Conservation (phyloP, 1,140 invertebrate species). For the Trinorchestia longiramus region DNA sequence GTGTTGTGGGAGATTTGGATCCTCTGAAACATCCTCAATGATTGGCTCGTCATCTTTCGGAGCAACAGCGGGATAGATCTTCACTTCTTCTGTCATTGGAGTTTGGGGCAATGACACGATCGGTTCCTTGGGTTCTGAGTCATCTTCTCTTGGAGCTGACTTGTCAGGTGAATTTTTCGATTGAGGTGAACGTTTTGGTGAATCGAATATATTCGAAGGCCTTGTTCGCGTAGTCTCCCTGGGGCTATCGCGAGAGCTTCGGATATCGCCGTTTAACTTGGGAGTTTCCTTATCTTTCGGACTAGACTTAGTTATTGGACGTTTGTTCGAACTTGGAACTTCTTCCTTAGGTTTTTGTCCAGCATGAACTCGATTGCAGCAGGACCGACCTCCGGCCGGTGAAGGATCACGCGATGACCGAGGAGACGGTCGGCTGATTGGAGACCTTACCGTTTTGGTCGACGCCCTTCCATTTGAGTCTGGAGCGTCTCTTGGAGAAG, state of each 20-base stretch:
- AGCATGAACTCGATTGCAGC: constrained; percentile 43
- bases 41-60: constrained; percentile 54
- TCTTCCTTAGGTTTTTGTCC: neutral
- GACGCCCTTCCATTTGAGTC: neutral
- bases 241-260: neutral
- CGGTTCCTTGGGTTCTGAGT: constrained; percentile 56
- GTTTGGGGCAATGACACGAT: constrained; percentile 64
- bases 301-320: neutral
- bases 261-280: constrained; percentile 28
- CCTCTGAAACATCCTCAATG: constrained; percentile 65
- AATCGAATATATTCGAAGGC: constrained; percentile 26
- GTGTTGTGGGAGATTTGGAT: constrained; percentile 64
- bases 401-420: constrained; percentile 59
- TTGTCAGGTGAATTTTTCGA: constrained; percentile 55
- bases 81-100: constrained; percentile 66
- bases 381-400: constrained; percentile 59
- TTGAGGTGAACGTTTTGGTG: constrained; percentile 35
- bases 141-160: neutral
- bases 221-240: constrained; percentile 58
- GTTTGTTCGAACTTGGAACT: neutral
- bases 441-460: neutral
- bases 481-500: neutral
- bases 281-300: constrained; percentile 35
- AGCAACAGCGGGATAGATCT: constrained; percentile 56
- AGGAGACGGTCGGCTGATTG: constrained; percentile 6